phyloP scores from a whole-genome alignment of 2,113 vertebrate genomes.

The Sceloporus undulatus region DNA sequence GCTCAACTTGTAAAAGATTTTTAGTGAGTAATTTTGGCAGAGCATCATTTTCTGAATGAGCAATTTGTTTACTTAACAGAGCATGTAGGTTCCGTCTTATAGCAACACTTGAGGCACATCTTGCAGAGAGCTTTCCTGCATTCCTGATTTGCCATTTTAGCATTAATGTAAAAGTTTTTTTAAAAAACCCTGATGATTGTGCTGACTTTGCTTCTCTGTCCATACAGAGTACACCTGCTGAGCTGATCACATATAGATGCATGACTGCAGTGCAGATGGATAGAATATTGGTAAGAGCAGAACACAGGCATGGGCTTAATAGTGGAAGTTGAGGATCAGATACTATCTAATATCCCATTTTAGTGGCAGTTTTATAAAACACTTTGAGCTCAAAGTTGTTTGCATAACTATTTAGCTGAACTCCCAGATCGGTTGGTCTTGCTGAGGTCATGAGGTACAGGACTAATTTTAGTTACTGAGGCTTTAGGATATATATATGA shows the following conservation, averaged over 20 bases:
- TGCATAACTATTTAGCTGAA: not conserved
- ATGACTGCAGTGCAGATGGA: not conserved
- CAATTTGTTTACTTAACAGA: conserved; percentile 49
- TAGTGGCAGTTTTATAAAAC: not conserved
- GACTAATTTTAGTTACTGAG: not conserved
- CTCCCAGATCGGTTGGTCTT: not conserved
- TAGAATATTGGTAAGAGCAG: not conserved
- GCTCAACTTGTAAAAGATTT: not conserved
- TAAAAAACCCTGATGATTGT: not conserved
- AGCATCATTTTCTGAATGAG: conserved; percentile 32
- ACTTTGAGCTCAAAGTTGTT: not conserved
- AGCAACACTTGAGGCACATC: conserved; percentile 38
- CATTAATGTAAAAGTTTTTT: not conserved
- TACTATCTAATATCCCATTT: not conserved
- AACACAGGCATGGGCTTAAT: not conserved
- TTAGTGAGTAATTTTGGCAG: conserved; percentile 40
- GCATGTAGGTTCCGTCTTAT: conserved; percentile 32
- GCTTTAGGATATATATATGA: not conserved
- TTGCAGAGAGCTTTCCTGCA: not conserved
- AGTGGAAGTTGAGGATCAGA: not conserved
- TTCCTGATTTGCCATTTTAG: conserved; percentile 5
- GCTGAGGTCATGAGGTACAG: not conserved
- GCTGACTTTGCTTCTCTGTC: not conserved
- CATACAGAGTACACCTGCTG: not conserved
- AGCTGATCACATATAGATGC: not conserved